Base-by-base conservation (phyloP, 2,113 vertebrate species). In the Zosterops hypoxanthus region DNA sequence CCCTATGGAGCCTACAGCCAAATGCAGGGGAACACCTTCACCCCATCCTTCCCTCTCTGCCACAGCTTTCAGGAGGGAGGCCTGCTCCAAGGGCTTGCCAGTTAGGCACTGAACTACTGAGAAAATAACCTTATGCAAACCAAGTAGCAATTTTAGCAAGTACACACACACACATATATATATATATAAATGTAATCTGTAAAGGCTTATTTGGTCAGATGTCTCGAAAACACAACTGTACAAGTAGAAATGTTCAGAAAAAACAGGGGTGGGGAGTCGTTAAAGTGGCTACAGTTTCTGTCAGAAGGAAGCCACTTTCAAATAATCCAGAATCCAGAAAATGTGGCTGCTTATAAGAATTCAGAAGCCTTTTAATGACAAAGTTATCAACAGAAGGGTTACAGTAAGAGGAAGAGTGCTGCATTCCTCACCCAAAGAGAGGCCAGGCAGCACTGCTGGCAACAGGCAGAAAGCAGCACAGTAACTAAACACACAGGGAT, bases 381-480 rank as follows among this genome's bases (percentile, higher is more conserved):
- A 79, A 28, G 50, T 44, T 41, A 23, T 15, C 15, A 52, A 41
- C 5, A 22, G 49, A 72, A 71, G 29, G 7, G 69, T 66, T 75
- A 47, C 29, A 82, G 9, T 41, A 81, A 44, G 31, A 91, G 11
- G 18, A 88, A 75, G 41, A 56, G 13, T 47, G 33, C 7, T 47
- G 72, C 9, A 23, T 13, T 57, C 60, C 52, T 69, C 2, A 1
- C 11, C 36, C 34, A 3, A 59, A 57, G 46, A 33, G 24, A 16
- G 39, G 33, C 22, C 3, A 0, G 26, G 26, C 25, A 91, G 46
- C 0, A 0, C 20, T 31, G 36, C 33, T 14, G 25, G n/a, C 46
- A 63, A 15, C 9, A 52, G 23, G 50, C 55, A 84, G 24, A 87
- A 77, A 42, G 31, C 50, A 90, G 18, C 0, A 0, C 18, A 57